These are phyloP conservation scores for Microtus obscurus DNA, from an alignment of 2,797 vertebrate species.

Conservation along the genomic window DNA sequence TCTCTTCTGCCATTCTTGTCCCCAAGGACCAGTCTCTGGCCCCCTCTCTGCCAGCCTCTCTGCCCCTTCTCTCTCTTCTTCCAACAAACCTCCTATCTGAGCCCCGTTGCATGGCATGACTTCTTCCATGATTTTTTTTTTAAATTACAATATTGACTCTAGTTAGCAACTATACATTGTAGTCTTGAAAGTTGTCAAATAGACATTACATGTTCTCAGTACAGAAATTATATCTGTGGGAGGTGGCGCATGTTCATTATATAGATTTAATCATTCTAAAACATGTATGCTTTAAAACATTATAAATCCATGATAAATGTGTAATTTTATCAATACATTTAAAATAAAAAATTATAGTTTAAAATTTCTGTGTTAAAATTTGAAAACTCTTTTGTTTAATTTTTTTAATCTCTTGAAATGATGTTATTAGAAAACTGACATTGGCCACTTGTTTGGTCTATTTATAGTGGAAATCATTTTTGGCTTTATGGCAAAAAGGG, in stretches of 20 bases:
- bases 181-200: conserved; percentile 1
- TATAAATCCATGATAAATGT: neutral
- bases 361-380: conserved; percentile 27
- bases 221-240: neutral
- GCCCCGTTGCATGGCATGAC: too few relatives aligned
- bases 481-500: conserved; percentile 45
- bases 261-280: neutral
- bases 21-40: too few relatives aligned
- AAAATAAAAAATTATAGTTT: neutral
- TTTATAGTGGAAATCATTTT: conserved; percentile 45
- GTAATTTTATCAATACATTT: neutral
- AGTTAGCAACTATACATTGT: neutral
- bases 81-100: too few relatives aligned
- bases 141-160: neutral
- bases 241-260: neutral
- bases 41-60: too few relatives aligned
- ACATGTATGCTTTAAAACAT: neutral
- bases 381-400: conserved; percentile 44
- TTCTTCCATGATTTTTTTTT: too few relatives aligned
- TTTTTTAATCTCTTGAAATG: conserved; percentile 4
- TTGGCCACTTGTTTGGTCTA: conserved; percentile 4
- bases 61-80: too few relatives aligned
- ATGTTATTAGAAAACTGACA: conserved; percentile 18
- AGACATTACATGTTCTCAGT: neutral
- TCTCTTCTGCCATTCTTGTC: too few relatives aligned